phyloP scores from a whole-genome alignment of 2,113 vertebrate species.

The Cricetomys ansorgei region DNA sequence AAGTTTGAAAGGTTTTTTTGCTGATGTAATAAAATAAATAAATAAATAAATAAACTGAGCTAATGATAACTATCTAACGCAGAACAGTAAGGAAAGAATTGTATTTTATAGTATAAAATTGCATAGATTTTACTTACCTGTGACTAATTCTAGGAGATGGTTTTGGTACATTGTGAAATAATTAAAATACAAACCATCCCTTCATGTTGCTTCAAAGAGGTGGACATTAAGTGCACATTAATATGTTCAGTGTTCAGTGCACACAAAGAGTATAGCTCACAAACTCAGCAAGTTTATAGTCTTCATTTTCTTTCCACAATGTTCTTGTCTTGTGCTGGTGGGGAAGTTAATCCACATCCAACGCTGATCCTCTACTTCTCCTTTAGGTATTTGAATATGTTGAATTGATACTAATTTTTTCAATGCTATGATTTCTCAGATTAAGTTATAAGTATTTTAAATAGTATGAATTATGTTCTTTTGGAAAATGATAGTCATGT shows the following conservation, averaged over 20 bases:
- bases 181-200: background rate
- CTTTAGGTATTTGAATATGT: background rate
- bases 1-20: background rate
- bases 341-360: background rate
- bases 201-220: background rate
- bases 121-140: background rate
- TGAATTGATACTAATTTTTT: background rate
- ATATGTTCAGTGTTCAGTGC: background rate
- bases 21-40: background rate
- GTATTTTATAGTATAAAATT: too few species aligned
- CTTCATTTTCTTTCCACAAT: background rate
- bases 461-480: background rate
- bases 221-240: background rate
- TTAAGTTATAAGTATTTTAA: background rate
- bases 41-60: background rate
- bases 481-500: too few species aligned
- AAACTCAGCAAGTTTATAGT: background rate
- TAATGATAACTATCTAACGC: background rate
- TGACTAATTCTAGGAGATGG: background rate
- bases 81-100: background rate
- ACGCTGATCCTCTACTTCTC: background rate
- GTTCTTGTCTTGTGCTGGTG: background rate
- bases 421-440: background rate
- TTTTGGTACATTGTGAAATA: background rate
- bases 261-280: too few species aligned